Evolutionary conservation across 1,140 invertebrate species (phyloP).

Genomic region (Bilobella aurantiaca): DNA sequence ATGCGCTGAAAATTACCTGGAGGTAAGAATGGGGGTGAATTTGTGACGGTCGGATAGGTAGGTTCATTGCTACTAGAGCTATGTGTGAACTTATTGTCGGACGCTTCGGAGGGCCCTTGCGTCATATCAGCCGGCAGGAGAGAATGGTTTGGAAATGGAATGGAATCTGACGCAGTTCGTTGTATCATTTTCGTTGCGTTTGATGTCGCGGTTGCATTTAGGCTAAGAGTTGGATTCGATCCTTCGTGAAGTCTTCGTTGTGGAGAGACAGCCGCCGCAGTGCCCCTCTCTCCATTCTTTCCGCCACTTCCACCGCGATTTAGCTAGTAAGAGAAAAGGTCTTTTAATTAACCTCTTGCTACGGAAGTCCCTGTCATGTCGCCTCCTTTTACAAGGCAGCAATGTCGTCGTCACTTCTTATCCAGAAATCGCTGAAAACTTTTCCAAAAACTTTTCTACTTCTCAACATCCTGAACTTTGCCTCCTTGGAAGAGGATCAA

Average conservation of each 20-base stretch:
- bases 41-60: constrained; percentile 26
- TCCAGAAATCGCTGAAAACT: not conserved
- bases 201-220: not conserved
- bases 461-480: not conserved
- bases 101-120: constrained; percentile 22
- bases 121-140: constrained; percentile 28
- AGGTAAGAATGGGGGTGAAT: constrained; percentile 32
- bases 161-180: constrained; percentile 25
- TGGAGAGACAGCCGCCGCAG: constrained; percentile 15
- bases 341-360: not conserved
- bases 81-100: constrained; percentile 30
- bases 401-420: not conserved
- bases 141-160: constrained; percentile 28
- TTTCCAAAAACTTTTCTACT: not conserved
- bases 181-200: constrained; percentile 11
- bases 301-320: constrained; percentile 9
- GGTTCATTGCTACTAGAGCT: constrained; percentile 20
- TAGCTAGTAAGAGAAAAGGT: constrained; percentile 15
- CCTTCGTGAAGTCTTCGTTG: constrained; percentile 10
- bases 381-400: not conserved
- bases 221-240: constrained; percentile 5
- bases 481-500: not conserved
- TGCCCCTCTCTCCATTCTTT: constrained; percentile 15
- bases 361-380: not conserved
- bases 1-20: constrained; percentile 33